phyloP scores from a whole-genome alignment of 2,113 vertebrate species.

The Porphyrio hochstetteri region DNA sequence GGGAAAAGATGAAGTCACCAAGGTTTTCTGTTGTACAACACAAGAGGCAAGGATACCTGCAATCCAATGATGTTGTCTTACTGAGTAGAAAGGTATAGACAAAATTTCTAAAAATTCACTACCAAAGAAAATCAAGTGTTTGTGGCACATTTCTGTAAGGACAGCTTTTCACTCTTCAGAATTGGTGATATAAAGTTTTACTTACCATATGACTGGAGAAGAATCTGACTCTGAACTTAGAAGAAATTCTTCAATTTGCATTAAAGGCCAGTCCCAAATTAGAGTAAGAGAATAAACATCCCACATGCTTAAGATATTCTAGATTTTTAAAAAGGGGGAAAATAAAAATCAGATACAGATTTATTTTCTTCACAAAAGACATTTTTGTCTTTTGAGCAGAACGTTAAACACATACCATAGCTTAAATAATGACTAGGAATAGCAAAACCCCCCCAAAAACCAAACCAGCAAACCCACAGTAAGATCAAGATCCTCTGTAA shows the following conservation, averaged over 20 bases:
- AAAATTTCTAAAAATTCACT: background rate
- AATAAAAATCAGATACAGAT: background rate
- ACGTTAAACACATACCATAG: background rate
- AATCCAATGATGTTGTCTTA: background rate
- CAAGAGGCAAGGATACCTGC: background rate
- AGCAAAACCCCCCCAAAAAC: background rate
- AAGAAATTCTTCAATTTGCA: constrained; percentile 86
- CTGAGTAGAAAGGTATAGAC: background rate
- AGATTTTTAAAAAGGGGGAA: background rate
- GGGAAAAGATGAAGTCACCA: background rate
- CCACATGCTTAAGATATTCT: constrained; percentile 90
- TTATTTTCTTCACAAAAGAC: background rate
- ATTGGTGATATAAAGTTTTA: background rate
- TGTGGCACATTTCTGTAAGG: background rate
- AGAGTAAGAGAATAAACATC: constrained; percentile 84
- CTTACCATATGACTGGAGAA: constrained; percentile 77
- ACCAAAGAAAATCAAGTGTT: background rate
- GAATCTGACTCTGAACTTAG: constrained; percentile 87
- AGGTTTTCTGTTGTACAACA: background rate
- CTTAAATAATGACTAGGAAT: background rate
- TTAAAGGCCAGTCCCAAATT: constrained; percentile 84
- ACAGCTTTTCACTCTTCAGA: background rate
- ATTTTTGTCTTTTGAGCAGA: background rate
- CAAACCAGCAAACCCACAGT: background rate
- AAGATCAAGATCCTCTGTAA: background rate